These are phyloP conservation scores for Melanerpes aurifrons DNA, from an alignment of 2,113 vertebrate species.

Conservation along the genomic window DNA sequence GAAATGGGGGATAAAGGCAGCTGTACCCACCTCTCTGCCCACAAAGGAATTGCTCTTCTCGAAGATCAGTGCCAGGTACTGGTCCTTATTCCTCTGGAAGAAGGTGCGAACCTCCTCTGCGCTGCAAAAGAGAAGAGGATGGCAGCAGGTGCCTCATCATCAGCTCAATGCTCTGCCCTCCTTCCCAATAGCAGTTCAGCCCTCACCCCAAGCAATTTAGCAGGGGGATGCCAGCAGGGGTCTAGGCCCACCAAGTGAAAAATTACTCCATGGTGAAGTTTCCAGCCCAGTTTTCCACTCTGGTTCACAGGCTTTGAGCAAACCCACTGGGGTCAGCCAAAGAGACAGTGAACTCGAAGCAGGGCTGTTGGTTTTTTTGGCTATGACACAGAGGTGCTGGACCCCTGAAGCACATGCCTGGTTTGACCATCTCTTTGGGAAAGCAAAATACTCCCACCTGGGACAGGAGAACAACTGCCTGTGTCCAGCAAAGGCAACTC, in stretches of 20 bases:
- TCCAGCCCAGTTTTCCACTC: slow-evolving; percentile 2
- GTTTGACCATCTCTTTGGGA: accelerated
- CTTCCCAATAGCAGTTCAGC: accelerated
- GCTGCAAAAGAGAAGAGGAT: slow-evolving; percentile 69
- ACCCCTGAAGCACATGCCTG: neutral
- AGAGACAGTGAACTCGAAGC: neutral
- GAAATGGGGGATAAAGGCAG: neutral
- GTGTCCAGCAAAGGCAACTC: neutral
- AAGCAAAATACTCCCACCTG: neutral
- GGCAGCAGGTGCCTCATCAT: neutral
- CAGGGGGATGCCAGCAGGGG: neutral
- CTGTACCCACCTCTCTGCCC: slow-evolving; percentile 88
- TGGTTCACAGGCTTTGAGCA: neutral
- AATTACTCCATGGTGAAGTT: neutral
- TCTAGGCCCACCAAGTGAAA: neutral
- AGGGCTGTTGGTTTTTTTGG: neutral
- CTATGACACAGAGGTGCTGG: neutral
- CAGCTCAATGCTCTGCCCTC: neutral
- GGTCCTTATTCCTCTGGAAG: slow-evolving; percentile 82
- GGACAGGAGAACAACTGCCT: neutral
- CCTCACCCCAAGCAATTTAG: neutral
- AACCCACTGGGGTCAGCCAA: neutral
- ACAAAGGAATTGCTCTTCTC: slow-evolving; percentile 83
- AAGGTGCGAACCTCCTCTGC: slow-evolving; percentile 83
- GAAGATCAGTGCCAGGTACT: slow-evolving; percentile 88